Conservation (phyloP, 2,888 invertebrate genomes). For the Osedax frankpressi region DNA sequence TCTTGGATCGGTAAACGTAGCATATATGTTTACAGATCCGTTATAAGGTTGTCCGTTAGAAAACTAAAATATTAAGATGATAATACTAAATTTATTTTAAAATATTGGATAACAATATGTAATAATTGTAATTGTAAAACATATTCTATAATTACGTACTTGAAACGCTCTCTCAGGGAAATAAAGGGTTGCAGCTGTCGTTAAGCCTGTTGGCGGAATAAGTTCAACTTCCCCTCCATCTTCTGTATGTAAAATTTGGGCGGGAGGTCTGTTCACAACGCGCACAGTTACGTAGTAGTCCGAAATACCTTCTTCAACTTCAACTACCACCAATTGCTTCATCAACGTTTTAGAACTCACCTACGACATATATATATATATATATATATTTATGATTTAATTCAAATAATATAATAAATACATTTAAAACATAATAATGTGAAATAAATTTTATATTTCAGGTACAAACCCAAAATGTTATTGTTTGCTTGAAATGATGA, state of each 20-base stretch:
- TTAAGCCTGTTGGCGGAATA: background rate
- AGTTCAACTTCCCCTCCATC: background rate
- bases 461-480: background rate
- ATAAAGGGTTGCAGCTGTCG: background rate
- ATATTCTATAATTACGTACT: too few species aligned
- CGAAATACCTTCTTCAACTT: background rate
- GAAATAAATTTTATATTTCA: background rate
- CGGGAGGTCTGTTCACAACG: background rate
- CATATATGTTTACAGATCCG: too few species aligned
- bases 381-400: background rate
- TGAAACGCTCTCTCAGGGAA: background rate
- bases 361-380: background rate
- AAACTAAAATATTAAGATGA: too few species aligned
- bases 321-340: background rate
- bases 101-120: too few species aligned
- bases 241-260: background rate
- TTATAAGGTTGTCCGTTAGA: too few species aligned
- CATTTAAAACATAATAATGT: background rate
- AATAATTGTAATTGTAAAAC: too few species aligned
- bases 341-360: background rate
- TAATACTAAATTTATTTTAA: too few species aligned
- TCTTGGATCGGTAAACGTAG: too few species aligned
- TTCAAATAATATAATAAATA: background rate
- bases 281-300: background rate
- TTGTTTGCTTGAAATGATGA: background rate